Base-by-base conservation (phyloP, 2,888 invertebrate genomes). In the Pollenia angustigena region DNA sequence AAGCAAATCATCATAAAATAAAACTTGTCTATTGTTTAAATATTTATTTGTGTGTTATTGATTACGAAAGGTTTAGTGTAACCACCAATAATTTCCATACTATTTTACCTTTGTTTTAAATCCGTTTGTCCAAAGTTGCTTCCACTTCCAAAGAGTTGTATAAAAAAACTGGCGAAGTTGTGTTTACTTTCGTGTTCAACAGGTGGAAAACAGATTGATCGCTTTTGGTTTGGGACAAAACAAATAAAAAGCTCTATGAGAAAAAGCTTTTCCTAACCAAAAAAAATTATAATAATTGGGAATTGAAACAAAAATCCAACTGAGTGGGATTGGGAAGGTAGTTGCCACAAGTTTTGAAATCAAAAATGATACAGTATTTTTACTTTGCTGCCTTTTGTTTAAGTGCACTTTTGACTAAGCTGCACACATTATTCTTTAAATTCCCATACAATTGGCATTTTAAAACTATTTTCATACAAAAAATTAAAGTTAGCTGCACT, bases 131-230 rank as follows among this genome's bases (percentile, higher is more conserved):
- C 44, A 23, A 50, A 68, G 10, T 32, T 58, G 14, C 42, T 23
- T 40, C 74, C 48, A 14, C 68, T 42, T 46, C 18, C 52, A 12
- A 62, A 68, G 74, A 75, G 46, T 46, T 42, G 16, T 60, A 4
- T 54, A 68, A 62, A 69, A 42, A 74, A 60, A 80, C 79, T 85
- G 48, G 74, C 9, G 12, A 42, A 9, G 4, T 6, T 18, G 23
- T 52, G 2, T 52, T 52, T 64, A 7, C 7, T 60, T 44, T 60
- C 16, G 52, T 52, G 12, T 46, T 68, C 60, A 80, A 50, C 79
- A 84, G 84, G 79, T 79, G 66, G 52, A 60, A 79, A 62, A 60
- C 1, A 32, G 16, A 32, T 52, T 60, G 68, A 74, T 80, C 68
- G 48, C 9, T 44, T 50, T 44, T 16, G 16, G 42, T 52, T 71